Percentiles rank a stretch among this genome's conserved stretches.
Conservation (phyloP, 2,888 invertebrate genomes). For the Mythimna ferrago region DNA sequence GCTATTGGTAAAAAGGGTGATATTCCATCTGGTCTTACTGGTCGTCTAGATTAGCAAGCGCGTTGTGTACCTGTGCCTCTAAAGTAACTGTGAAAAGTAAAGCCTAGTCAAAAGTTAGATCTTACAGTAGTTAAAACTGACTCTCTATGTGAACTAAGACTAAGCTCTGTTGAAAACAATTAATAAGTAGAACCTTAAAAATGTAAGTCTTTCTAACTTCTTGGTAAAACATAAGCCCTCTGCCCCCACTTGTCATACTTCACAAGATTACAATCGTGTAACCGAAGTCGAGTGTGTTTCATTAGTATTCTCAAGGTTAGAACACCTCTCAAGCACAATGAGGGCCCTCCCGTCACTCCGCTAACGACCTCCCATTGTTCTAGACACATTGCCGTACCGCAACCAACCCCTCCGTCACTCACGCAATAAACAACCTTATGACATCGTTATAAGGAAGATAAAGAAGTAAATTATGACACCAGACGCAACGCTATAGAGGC, state of each 20-base stretch:
- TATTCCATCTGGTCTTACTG: neutral
- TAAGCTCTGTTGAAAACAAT: neutral
- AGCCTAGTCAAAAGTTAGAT: neutral
- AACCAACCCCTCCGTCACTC: constrained; percentile 29
- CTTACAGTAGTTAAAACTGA: neutral
- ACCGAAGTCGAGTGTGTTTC: constrained; percentile 57
- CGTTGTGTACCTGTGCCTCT: neutral
- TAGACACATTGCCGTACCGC: constrained; percentile 58
- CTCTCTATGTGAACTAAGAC: neutral
- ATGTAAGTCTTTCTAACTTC: neutral
- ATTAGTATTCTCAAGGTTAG: constrained; percentile 63
- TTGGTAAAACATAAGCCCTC: neutral
- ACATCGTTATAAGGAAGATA: constrained; percentile 37
- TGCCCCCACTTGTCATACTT: constrained; percentile 33
- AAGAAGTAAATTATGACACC: constrained; percentile 42
- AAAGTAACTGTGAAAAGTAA: neutral
- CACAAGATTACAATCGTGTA: constrained; percentile 58
- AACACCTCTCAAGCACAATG: constrained; percentile 57
- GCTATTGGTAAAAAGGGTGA: neutral
- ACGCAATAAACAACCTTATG: constrained; percentile 46
- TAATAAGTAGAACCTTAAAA: neutral
- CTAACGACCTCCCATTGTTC: constrained; percentile 66
- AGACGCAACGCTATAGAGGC: constrained; percentile 30
- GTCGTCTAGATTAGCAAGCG: neutral
- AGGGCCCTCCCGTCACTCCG: constrained; percentile 59